Evolutionary conservation across 1,140 invertebrate species (phyloP).

Genomic region (Brachionus calyciflorus): DNA sequence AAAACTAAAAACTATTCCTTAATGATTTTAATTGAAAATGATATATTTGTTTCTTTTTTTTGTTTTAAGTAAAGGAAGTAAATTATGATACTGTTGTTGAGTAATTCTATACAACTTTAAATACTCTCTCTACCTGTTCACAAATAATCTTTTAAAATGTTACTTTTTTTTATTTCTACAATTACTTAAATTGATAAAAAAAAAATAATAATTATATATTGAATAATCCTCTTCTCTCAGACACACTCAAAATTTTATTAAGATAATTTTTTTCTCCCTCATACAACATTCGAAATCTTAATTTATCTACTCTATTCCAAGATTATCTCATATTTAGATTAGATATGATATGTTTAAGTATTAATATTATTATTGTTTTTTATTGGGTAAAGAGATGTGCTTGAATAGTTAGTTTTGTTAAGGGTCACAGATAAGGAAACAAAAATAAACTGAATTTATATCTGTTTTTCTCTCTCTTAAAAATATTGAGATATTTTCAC

Average conservation of each 20-base stretch:
- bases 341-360: not conserved
- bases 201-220: constrained; percentile 4
- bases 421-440: constrained; percentile 39
- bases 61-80: no score
- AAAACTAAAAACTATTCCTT: no score
- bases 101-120: no score
- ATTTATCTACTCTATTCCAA: constrained; percentile 17
- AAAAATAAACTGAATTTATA: constrained; percentile 12
- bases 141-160: no score
- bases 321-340: constrained; percentile 40
- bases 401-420: not conserved
- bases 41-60: no score
- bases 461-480: no score
- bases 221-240: constrained; percentile 31
- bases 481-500: not conserved
- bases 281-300: constrained; percentile 11
- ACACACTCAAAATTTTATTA: constrained; percentile 4
- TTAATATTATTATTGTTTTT: no score
- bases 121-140: no score
- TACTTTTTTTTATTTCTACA: no score
- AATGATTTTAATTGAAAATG: no score
- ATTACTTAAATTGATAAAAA: constrained; percentile 10
- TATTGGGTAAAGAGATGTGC: constrained; percentile 23
- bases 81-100: no score
- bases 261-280: constrained; percentile 2